A percentile compares a stretch with the other conserved stretches of the same genome.
Conservation (phyloP, 2,797 vertebrate genomes). For the Lepilemur septentrionalis region DNA sequence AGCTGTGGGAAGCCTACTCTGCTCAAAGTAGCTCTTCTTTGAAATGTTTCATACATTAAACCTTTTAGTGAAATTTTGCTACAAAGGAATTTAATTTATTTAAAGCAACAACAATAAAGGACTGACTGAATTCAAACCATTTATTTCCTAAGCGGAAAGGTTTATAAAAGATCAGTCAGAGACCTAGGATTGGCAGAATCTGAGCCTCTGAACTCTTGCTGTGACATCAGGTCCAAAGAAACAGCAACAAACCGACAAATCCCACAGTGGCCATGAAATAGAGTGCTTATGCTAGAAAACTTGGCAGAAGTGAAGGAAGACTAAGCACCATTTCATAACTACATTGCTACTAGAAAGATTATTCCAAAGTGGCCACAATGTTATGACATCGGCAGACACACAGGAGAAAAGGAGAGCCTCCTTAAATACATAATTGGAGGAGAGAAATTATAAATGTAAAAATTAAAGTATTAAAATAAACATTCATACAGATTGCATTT, state of each 20-base stretch:
- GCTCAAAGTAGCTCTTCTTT: not conserved
- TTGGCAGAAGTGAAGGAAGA: not conserved
- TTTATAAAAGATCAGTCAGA: not conserved
- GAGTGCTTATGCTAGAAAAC: not conserved
- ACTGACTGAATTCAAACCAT: not conserved
- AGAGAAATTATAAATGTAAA: not conserved
- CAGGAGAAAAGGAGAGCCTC: not conserved
- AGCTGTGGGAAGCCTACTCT: not conserved
- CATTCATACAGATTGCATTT: not conserved
- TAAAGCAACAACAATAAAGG: conserved; percentile 5
- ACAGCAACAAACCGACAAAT: not conserved
- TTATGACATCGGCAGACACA: not conserved
- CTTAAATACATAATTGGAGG: not conserved
- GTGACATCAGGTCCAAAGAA: not conserved
- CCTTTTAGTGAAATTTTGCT: not conserved
- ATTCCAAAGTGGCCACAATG: not conserved
- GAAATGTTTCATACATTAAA: not conserved
- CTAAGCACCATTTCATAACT: not conserved
- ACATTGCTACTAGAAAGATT: not conserved
- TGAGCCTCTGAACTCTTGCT: not conserved
- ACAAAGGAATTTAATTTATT: conserved; percentile 19
- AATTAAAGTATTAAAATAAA: not conserved
- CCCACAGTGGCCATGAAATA: not conserved
- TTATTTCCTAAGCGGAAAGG: not conserved
- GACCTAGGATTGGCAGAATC: not conserved